phyloP scores from a whole-genome alignment of 2,113 vertebrate species.

The Callipepla californica region DNA sequence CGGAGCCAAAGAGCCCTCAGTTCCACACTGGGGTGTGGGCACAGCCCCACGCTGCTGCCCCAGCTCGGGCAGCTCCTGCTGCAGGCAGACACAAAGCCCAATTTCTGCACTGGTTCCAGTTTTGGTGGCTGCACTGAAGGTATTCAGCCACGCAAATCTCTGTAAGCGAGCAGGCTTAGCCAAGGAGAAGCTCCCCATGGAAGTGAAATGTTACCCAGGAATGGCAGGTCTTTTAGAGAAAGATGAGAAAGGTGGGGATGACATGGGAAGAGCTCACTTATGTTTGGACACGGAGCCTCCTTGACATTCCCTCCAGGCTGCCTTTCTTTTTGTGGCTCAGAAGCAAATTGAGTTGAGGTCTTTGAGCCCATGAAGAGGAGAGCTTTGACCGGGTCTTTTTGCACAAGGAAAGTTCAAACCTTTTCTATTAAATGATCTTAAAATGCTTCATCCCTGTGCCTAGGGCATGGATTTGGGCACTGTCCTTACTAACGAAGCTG shows the following conservation, averaged over 20 bases:
- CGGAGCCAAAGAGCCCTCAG: neutral
- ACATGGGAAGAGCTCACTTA: neutral
- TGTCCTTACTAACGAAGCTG: neutral
- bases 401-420: neutral
- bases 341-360: neutral
- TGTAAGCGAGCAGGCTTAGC: no score
- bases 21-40: no score
- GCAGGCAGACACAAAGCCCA: rapidly evolving
- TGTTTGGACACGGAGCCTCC: neutral
- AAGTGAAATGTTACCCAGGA: neutral
- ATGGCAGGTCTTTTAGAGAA: neutral
- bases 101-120: neutral
- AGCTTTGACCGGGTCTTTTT: neutral
- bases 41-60: rapidly evolving
- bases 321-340: neutral
- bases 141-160: neutral
- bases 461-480: neutral
- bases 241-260: neutral
- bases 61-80: neutral
- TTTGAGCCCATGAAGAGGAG: neutral
- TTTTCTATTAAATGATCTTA: neutral
- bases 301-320: neutral
- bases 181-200: neutral
- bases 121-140: neutral
- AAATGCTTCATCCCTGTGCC: neutral